Base-by-base conservation (phyloP, 2,888 invertebrate genomes). In the Galerucella pusilla region DNA sequence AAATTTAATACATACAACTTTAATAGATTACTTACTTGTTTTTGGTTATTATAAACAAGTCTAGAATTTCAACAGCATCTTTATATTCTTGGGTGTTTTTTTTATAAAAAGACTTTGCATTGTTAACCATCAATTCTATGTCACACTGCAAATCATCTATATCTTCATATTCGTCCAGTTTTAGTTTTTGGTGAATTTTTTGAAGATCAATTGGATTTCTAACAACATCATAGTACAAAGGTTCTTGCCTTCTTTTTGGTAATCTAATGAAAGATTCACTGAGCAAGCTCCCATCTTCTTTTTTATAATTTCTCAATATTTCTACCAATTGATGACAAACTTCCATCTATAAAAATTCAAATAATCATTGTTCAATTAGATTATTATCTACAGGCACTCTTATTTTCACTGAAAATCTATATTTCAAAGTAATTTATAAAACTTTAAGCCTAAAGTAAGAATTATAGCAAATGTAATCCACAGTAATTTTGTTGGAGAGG, bases 21-120 rank as follows among this genome's bases (percentile, higher is more conserved):
- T n/a, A 52, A 10, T 12, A 61, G 3, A 2, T 28, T 46, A 46
- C 83, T 82, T 78, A 87, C 84, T 86, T 86, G 82, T 88, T 90
- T 86, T 92, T 91, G 45, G 90, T 90, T 72, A 89, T 89, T 73
- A 91, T 88, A 85, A 95, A 97, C 63, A 97, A 89, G 73, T 96
- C 96, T 95, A 96, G 95, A 61, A 99, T 88, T 69, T 96, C 94
- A 78, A 91, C 91, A 0, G 98, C 98, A 89, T 98, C 98, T 86
- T 93, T 94, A 86, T 96, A 94, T 85, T 98, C 98, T 28, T 91
- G 90, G 0, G 94, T 92, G 68, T 93, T 94, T 16, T 93, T 90
- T 90, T 97, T 97, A 87, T 98, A 98, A 89, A 97, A 99, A 10
- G 96, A 94, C 87, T 97, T 97, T 0, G 98, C 97, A 89, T 99